Evolutionary conservation across 2,888 invertebrate genomes (phyloP), one percentile per base, ranked within the genome.

Genomic region (Rhamnusium bicolor): DNA sequence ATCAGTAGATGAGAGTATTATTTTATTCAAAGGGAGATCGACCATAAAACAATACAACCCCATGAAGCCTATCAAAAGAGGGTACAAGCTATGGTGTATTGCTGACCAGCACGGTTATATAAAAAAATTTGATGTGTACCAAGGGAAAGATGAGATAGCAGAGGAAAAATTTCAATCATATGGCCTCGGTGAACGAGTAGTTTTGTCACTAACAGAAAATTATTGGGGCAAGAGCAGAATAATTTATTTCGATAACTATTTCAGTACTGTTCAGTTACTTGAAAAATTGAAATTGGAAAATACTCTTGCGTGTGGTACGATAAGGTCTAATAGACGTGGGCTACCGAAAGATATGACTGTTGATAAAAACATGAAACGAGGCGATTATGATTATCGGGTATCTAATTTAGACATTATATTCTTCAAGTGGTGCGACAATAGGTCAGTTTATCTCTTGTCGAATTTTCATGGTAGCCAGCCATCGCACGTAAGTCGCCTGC

Each of bases 1-100:
- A 2, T 27, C 27, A n/a, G 27, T 72, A 2, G 71, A 67, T 40
- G 61, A 72, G 56, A 61, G 53, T 2, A 60, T 60, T 4, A 60
- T 69, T 24, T 24, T n/a, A n/a, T n/a, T n/a, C n/a, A n/a, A n/a
- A n/a, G n/a, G n/a, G n/a, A n/a, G n/a, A n/a, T n/a, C n/a, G n/a
- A n/a, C n/a, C n/a, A n/a, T n/a, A n/a, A n/a, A n/a, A n/a, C n/a
- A n/a, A n/a, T n/a, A n/a, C n/a, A n/a, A n/a, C n/a, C n/a, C n/a
- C n/a, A n/a, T n/a, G n/a, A n/a, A n/a, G n/a, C n/a, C n/a, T n/a
- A n/a, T n/a, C n/a, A n/a, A n/a, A n/a, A n/a, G n/a, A n/a, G n/a
- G n/a, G n/a, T n/a, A n/a, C n/a, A n/a, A n/a, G n/a, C n/a, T n/a
- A n/a, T n/a, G n/a, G n/a, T n/a, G n/a, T n/a, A n/a, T n/a, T n/a